phyloP scores from a whole-genome alignment of 2,888 invertebrate species.

The Apantesis nais region DNA sequence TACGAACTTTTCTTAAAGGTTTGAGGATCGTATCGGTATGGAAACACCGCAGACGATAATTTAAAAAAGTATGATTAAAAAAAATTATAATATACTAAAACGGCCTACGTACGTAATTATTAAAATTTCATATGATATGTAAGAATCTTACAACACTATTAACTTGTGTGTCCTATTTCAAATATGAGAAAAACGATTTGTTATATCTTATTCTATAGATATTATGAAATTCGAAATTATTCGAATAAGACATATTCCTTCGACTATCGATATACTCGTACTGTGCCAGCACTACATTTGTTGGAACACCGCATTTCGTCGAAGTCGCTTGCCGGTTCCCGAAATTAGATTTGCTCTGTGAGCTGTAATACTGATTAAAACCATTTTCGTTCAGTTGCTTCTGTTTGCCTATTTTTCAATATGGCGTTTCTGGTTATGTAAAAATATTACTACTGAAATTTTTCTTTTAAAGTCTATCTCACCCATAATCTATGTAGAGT shows the following conservation, averaged over 20 bases:
- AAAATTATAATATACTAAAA: too few relatives aligned
- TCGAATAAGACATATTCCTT: slow-evolving; percentile 5
- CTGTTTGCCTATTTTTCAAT: slow-evolving; percentile 37
- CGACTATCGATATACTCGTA: slow-evolving; percentile 35
- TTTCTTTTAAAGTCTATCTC: neutral
- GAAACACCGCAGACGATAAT: too few relatives aligned
- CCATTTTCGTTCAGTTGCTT: slow-evolving; percentile 50
- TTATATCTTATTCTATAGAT: too few relatives aligned
- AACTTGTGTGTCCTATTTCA: too few relatives aligned
- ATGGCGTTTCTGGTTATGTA: slow-evolving; percentile 10
- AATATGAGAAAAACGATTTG: too few relatives aligned
- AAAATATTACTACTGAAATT: neutral
- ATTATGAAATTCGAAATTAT: neutral
- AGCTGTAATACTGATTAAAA: slow-evolving; percentile 74
- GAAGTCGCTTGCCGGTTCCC: slow-evolving; percentile 65
- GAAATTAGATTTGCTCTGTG: slow-evolving; percentile 76
- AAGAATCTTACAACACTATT: too few relatives aligned
- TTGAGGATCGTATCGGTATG: too few relatives aligned
- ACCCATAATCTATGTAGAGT: neutral
- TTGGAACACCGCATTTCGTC: slow-evolving; percentile 72
- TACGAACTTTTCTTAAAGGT: too few relatives aligned
- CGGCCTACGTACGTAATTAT: too few relatives aligned
- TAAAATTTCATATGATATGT: too few relatives aligned
- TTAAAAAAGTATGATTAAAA: too few relatives aligned
- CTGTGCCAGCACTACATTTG: slow-evolving; percentile 53